Evolutionary conservation across 2,113 vertebrate genomes (phyloP).

Genomic region (Thalassoma bifasciatum): DNA sequence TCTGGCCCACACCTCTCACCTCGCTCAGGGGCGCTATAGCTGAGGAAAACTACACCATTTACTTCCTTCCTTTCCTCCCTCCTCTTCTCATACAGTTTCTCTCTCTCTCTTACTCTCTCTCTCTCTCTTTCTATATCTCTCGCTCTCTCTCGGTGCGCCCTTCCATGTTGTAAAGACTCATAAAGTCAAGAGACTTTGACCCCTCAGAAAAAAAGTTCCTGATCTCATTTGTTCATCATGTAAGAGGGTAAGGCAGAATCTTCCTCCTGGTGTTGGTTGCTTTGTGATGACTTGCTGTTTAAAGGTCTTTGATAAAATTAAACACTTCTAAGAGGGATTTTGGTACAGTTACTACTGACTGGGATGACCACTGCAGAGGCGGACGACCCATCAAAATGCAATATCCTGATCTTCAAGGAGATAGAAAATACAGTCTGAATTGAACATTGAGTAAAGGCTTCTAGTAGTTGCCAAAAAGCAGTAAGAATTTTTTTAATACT

Average conservation of each 20-base stretch:
- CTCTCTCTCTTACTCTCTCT: slow-evolving; percentile 45
- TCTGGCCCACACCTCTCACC: slow-evolving; percentile 76
- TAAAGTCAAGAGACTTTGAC: slow-evolving; percentile 87
- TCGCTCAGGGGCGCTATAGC: slow-evolving; percentile 71
- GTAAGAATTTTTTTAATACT: no score
- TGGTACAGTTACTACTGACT: slow-evolving; percentile 47
- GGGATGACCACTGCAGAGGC: neutral
- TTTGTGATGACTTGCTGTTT: slow-evolving; percentile 49
- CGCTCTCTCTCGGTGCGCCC: slow-evolving; percentile 69
- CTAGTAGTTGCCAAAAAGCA: no score
- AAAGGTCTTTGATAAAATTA: slow-evolving; percentile 56
- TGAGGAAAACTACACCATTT: slow-evolving; percentile 80
- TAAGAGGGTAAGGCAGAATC: slow-evolving; percentile 51
- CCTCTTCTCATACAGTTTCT: slow-evolving; percentile 15
- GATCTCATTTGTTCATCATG: slow-evolving; percentile 54
- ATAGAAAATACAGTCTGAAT: no score
- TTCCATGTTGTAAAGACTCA: slow-evolving; percentile 85
- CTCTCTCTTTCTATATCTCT: slow-evolving; percentile 43
- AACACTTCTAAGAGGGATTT: slow-evolving; percentile 27
- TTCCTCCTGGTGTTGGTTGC: slow-evolving; percentile 20
- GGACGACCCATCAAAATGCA: slow-evolving; percentile 4
- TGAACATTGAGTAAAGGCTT: no score
- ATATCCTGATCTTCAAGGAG: neutral
- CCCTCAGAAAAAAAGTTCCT: slow-evolving; percentile 73
- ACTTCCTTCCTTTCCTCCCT: slow-evolving; percentile 74